Base-by-base conservation (phyloP, 2,113 vertebrate species). In the Glaucomys volans region DNA sequence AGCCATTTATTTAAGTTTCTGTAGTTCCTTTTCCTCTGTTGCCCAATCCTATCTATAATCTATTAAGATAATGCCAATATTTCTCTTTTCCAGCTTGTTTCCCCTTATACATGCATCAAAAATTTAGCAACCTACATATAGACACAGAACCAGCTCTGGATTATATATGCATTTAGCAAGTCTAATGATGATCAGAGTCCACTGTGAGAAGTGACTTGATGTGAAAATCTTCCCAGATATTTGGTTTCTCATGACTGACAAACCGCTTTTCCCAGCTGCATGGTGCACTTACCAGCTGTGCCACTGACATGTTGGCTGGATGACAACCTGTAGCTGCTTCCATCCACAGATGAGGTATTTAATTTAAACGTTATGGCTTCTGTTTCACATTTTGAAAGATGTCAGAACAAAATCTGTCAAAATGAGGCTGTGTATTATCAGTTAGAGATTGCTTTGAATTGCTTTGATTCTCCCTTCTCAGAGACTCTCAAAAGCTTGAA, bases 1-100 rank as follows among this genome's bases (percentile, higher is more conserved):
- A 95, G 26, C 44, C 62, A 66, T 79, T 91, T 28, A 95, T 87
- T 85, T 54, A 74, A 92, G 28, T 95, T 82, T 96, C 90, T 71
- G 76, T 40, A 17, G 75, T 64, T 92, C 64, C 59, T 69, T 3
- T 57, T 84, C 66, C 35, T 96, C 80, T 47, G 20, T 47, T 80
- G 50, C 57, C 50, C 85, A 71, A 8, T 92, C 44, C 13, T 79
- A 47, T 47, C 44, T 26, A 1, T n/a, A 20, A n/a, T 5, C 4
- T 24, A 32, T 91, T 66, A 79, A 95, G 92, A 47, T 90, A 47
- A 92, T 91, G 52, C 42, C 17, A 28, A 14, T n/a, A 8, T 47
- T 71, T 76, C 79, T 72, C 90, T 86, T 72, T 42, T 32, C 35
- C 44, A 69, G 59, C 37, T n/a, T 57, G 4, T 89, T 76, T 92